Evolutionary conservation across 2,888 invertebrate genomes (phyloP).

Genomic region (Dynastes grantii): DNA sequence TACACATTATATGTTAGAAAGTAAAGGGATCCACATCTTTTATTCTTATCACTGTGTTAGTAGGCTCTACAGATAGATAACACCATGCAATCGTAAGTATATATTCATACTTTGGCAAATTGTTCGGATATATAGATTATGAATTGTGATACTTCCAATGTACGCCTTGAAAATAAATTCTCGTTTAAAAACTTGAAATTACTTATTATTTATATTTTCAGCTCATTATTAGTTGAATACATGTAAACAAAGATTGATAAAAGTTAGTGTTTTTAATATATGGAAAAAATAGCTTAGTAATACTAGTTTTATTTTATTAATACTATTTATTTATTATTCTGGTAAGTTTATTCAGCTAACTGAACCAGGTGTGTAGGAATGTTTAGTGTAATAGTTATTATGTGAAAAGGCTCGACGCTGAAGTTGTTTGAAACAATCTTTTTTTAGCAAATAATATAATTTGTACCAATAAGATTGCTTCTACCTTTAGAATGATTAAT

Average conservation of each 20-base stretch:
- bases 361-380: not conserved
- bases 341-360: slow-evolving; percentile 14
- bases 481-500: too few species aligned
- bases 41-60: slow-evolving; percentile 5
- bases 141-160: too few species aligned
- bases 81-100: slow-evolving; percentile 15
- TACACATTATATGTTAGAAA: slow-evolving; percentile 39
- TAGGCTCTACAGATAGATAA: slow-evolving; percentile 37
- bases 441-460: too few species aligned
- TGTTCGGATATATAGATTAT: slow-evolving; percentile 21
- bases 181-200: too few species aligned
- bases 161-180: too few species aligned
- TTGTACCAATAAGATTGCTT: too few species aligned
- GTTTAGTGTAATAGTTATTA: not conserved
- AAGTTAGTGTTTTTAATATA: too few species aligned
- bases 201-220: too few species aligned
- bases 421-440: too few species aligned
- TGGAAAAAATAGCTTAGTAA: not conserved
- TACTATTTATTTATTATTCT: not conserved
- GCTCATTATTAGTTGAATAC: too few species aligned
- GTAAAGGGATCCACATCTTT: slow-evolving; percentile 36
- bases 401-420: too few species aligned
- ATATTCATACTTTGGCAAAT: slow-evolving; percentile 17
- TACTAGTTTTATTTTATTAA: not conserved
- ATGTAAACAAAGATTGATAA: not conserved